These are phyloP conservation scores for Nymphalis io DNA, from an alignment of 1,140 invertebrate species.

Conservation along the genomic window DNA sequence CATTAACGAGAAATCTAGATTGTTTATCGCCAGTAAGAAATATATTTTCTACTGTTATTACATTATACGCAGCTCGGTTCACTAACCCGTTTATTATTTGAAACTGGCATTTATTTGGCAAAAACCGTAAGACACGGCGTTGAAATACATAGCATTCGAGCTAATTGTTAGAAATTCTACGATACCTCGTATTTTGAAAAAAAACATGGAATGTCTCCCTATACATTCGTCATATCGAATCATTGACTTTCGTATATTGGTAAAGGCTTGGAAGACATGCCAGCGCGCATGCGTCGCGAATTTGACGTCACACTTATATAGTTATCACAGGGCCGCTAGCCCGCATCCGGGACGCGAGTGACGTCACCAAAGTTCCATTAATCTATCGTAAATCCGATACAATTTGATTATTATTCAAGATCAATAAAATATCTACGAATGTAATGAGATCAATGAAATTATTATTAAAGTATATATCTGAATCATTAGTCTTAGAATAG, in stretches of 20 bases:
- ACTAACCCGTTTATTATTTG: not conserved
- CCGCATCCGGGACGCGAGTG: conserved; percentile 46
- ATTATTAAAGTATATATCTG: too few relatives aligned
- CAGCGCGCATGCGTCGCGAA: conserved; percentile 38
- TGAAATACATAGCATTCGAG: not conserved
- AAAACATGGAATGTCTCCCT: not conserved
- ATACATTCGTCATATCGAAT: not conserved
- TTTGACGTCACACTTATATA: conserved; percentile 42
- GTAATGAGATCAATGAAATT: too few relatives aligned
- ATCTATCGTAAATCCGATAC: conserved; percentile 9
- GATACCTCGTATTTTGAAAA: not conserved
- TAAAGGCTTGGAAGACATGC: conserved; percentile 11
- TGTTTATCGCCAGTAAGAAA: conserved; percentile 7
- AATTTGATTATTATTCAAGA: not conserved
- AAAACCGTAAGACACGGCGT: conserved; percentile 7
- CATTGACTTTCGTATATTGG: conserved; percentile 8
- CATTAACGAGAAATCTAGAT: conserved; percentile 20
- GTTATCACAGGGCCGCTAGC: conserved; percentile 37
- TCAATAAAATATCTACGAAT: too few relatives aligned
- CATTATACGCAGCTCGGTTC: not conserved
- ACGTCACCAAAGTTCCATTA: conserved; percentile 42
- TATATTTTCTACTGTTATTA: not conserved
- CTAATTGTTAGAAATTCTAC: conserved; percentile 1
- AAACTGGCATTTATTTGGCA: conserved; percentile 8
- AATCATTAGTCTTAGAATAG: too few relatives aligned